A percentile compares a stretch with the other conserved stretches of the same genome.
Conservation (phyloP, 2,888 invertebrate genomes). For the Drosophila suboccidentalis region DNA sequence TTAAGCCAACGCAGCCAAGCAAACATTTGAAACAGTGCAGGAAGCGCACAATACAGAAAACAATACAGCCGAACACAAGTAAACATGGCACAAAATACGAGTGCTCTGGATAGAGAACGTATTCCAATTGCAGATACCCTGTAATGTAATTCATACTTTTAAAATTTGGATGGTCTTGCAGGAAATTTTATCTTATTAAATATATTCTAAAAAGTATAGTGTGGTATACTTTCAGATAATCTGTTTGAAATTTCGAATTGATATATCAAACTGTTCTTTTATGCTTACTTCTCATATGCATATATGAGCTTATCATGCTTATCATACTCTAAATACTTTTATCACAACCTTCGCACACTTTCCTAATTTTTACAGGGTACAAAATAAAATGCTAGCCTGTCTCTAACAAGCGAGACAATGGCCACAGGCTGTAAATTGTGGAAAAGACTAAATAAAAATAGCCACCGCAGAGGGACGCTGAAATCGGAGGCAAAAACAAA, state of each 20-base stretch:
- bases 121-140: background rate
- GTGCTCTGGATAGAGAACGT: background rate
- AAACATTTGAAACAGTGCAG: conserved; percentile 71
- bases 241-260: no score
- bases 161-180: no score
- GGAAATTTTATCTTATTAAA: no score
- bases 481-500: conserved; percentile 20
- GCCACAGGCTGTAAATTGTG: conserved; percentile 71
- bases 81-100: conserved; percentile 33
- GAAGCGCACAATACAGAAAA: conserved; percentile 33
- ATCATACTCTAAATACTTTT: no score
- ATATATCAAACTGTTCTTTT: no score
- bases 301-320: no score
- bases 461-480: conserved; percentile 37
- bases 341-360: no score
- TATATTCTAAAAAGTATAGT: no score
- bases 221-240: no score
- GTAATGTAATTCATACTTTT: no score
- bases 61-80: conserved; percentile 34
- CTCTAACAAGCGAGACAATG: conserved; percentile 74
- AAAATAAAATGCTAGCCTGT: conserved; percentile 45
- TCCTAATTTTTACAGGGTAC: conserved; percentile 24
- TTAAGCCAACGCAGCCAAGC: conserved; percentile 70
- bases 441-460: conserved; percentile 60
- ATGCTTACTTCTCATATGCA: no score